Percentiles rank a stretch among this genome's conserved stretches.
Evolutionary conservation across 2,113 vertebrate species (phyloP).

Genomic region (Bubo blakistoni): DNA sequence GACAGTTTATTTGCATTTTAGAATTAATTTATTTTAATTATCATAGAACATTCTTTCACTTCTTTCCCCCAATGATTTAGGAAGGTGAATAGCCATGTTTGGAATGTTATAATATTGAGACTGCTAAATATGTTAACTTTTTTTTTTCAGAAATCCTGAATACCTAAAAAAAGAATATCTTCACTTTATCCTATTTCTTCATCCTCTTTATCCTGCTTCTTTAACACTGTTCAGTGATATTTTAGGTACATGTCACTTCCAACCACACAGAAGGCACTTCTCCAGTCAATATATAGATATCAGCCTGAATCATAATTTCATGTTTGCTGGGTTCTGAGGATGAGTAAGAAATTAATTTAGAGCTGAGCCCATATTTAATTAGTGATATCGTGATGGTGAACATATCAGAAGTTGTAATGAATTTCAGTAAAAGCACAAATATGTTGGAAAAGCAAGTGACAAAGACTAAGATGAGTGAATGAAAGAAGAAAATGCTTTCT

Average conservation of each 20-base stretch:
- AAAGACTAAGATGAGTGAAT: neutral
- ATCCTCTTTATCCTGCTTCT: neutral
- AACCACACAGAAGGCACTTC: neutral
- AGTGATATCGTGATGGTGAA: neutral
- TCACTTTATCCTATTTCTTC: neutral
- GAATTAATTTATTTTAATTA: neutral
- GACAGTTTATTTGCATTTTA: neutral
- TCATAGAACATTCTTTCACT: neutral
- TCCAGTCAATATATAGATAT: neutral
- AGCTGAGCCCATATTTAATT: neutral
- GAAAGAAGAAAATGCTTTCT: neutral
- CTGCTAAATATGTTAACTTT: neutral
- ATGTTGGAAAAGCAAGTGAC: neutral
- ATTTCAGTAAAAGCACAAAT: neutral
- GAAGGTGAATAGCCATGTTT: neutral
- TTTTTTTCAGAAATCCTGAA: neutral
- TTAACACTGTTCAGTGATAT: neutral
- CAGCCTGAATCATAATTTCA: neutral
- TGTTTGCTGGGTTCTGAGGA: neutral
- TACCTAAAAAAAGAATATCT: accelerated
- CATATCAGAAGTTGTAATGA: neutral
- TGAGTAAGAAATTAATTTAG: neutral
- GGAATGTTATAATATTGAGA: neutral
- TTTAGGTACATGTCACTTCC: neutral
- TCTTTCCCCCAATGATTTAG: neutral